A percentile compares a stretch with the other conserved stretches of the same genome.
Conservation (phyloP, 2,888 invertebrate species). For the Tetragonula carbonaria region DNA sequence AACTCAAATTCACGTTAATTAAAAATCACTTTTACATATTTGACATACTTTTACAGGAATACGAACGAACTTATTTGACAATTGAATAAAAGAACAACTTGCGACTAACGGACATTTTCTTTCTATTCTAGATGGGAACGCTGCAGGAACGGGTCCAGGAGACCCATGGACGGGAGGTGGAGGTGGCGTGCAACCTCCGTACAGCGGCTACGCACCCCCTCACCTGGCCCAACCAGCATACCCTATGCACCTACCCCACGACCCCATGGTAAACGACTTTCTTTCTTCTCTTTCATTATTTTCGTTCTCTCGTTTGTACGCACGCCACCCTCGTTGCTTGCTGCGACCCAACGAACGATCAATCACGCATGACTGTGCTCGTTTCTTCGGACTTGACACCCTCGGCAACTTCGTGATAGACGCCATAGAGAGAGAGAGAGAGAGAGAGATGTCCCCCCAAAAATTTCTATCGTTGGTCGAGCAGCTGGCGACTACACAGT, state of each 20-base stretch:
- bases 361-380: conserved; percentile 57
- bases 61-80: neutral
- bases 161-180: conserved; percentile 84
- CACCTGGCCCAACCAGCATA: conserved; percentile 83
- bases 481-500: conserved; percentile 43
- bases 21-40: no score
- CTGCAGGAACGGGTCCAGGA: conserved; percentile 84
- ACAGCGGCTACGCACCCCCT: conserved; percentile 82
- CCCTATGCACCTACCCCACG: conserved; percentile 84
- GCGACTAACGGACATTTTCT: neutral
- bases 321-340: conserved; percentile 11
- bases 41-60: no score
- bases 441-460: conserved; percentile 22
- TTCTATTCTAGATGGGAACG: conserved; percentile 82
- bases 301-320: conserved; percentile 32
- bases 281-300: neutral
- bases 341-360: conserved; percentile 48
- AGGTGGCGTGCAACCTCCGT: conserved; percentile 84
- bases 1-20: no score
- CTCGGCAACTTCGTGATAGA: conserved; percentile 53
- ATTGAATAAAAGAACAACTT: neutral
- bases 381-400: conserved; percentile 47
- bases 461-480: conserved; percentile 38
- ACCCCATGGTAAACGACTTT: conserved; percentile 83
- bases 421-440: conserved; percentile 21